Base-by-base conservation (phyloP, 2,113 vertebrate genomes). In the Trogon surrucura region DNA sequence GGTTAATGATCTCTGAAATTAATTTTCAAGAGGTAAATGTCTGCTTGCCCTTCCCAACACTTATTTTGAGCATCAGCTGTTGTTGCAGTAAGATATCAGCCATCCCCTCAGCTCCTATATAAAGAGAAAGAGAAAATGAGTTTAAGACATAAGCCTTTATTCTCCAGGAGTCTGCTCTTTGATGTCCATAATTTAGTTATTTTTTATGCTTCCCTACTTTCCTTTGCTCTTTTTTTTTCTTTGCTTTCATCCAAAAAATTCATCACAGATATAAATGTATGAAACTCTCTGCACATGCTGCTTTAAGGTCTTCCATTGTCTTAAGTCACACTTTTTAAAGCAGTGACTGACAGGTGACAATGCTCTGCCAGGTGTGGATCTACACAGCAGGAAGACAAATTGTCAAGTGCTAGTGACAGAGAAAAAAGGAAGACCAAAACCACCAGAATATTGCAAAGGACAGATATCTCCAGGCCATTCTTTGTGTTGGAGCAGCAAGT, bases 1-100 rank as follows among this genome's bases (percentile, higher is more conserved):
- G 0, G 21, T 14, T 88, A 80, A 64, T 56, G 71, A 83, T 53
- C 29, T 61, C 83, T 89, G 51, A 94, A 93, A 89, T 88, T 26
- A 64, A 93, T 90, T 96, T 93, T 91, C 18, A 78, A 67, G 75
- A 79, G 16, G 3, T 7, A 17, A 82, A 67, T 56, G 29, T 53
- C 69, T 93, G 51, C 92, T 81, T 91, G 80, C 61, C 69, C 69
- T 79, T 86, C 73, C 86, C 48, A 78, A 64, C 10, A 44, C 17
- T 94, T 86, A 92, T 84, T 91, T 87, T 79, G 83, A 87, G 65
- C 69, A 85, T 72, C 96, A 96, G 65, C 61, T 96, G 77, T 65
- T 81, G 47, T 70, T 93, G 29, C 60, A 88, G 61, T 61, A 84
- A 86, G 93, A 36, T 88, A 58, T 77, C 74, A 89, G 38, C 30